Evolutionary conservation across 2,888 invertebrate species (phyloP).

Genomic region (Orthosia incerta): DNA sequence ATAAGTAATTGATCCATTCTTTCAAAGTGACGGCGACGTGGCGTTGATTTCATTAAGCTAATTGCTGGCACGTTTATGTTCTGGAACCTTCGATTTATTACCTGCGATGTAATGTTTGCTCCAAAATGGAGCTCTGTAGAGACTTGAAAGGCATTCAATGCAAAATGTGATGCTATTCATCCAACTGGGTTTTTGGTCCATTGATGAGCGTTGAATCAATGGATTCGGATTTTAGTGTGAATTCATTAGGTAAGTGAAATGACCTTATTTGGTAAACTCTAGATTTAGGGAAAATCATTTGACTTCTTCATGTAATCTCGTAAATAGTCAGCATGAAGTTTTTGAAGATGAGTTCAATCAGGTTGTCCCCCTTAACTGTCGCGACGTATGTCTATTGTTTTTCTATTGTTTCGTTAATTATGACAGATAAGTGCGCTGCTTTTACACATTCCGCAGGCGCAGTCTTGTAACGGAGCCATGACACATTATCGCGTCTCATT

Average conservation of each 20-base stretch:
- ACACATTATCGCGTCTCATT: too few species aligned
- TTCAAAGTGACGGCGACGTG: constrained; percentile 8
- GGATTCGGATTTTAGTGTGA: constrained; percentile 20
- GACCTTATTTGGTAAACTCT: background rate
- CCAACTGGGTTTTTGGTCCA: constrained; percentile 18
- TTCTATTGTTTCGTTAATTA: too few species aligned
- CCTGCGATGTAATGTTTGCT: constrained; percentile 32
- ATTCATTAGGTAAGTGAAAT: background rate
- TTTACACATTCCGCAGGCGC: too few species aligned
- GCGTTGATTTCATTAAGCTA: constrained; percentile 46
- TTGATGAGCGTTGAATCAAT: constrained; percentile 20
- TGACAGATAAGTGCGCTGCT: too few species aligned
- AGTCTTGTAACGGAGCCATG: too few species aligned
- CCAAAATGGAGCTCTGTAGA: constrained; percentile 25
- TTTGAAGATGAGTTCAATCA: too few species aligned
- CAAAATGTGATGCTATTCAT: constrained; percentile 45
- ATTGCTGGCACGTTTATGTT: constrained; percentile 50
- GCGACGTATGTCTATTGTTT: too few species aligned
- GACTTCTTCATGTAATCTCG: too few species aligned
- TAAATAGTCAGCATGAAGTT: too few species aligned
- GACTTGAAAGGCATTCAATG: constrained; percentile 42
- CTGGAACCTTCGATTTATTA: constrained; percentile 29
- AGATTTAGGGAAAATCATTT: background rate
- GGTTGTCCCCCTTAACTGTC: too few species aligned
- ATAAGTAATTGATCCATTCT: constrained; percentile 22